Base-by-base conservation (phyloP, 1,140 invertebrate species). In the Panonychus citri region DNA sequence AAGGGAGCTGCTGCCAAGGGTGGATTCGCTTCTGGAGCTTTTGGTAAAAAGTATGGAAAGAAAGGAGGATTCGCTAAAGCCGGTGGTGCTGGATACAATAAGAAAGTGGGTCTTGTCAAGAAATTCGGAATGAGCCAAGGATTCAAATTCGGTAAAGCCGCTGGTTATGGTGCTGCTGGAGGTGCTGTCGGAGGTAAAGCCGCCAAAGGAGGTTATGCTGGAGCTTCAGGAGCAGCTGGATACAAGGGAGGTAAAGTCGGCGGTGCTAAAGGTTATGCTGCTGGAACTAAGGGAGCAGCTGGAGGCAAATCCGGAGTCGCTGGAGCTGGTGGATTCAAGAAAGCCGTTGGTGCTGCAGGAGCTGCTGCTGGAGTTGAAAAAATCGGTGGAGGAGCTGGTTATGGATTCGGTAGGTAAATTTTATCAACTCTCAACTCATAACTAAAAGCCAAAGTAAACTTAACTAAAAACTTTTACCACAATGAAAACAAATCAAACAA, bases 91-190 rank as follows among this genome's bases (percentile, higher is more conserved):
- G 58, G 58, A 13, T 56, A 30, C 34, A 57, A 57, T 19, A 53
- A 56, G 19, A 48, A 42, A 26, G 53, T 59, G 19, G 58, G 58
- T 10, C 17, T 30, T 15, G 55, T 59, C 3, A 54, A 52, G 19
- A 60, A 50, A 4, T 60, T 60, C 46, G 56, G 56, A 19, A 52
- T 54, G 34, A 28, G 51, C 30, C 51, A 58, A 49, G 57, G 59
- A n/a, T 58, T 60, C 51, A 58, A 58, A 27, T 57, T 57, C 42
- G 48, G 55, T 34, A 60, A 54, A 51, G 56, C 52, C 26, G 43
- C 15, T 25, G 56, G 56, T 19, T 37, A n/a, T 19, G 57, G 28
- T 54, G 51, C 59, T 39, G 56, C 57, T 52, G 57, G 57, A 34
- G 57, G 57, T 3, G 54, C 55, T 48, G 46, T 48, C 2, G 49